phyloP scores from a whole-genome alignment of 2,888 invertebrate genomes.

The Synanthedon formicaeformis region DNA sequence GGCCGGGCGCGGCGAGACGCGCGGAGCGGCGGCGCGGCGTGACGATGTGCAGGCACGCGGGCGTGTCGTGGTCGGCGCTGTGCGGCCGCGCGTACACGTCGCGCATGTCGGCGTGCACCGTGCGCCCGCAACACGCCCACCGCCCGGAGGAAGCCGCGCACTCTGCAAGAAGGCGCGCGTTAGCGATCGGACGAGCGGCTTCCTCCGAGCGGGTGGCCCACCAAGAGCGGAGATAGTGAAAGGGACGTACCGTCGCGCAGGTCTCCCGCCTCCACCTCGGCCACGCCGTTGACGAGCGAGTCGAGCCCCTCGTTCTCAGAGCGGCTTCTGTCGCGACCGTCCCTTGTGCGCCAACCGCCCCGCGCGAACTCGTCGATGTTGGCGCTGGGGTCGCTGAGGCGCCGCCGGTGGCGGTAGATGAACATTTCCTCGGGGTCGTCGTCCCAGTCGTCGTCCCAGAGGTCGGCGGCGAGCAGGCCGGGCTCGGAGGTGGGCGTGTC shows the following conservation, averaged over 20 bases:
- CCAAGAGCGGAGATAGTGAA: not conserved
- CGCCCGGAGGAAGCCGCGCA: slow-evolving; percentile 22
- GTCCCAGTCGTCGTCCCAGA: slow-evolving; percentile 92
- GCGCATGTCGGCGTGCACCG: slow-evolving; percentile 48
- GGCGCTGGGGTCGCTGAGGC: slow-evolving; percentile 93
- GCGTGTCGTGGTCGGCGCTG: slow-evolving; percentile 30
- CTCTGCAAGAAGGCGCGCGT: slow-evolving; percentile 10
- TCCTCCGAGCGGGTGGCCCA: not conserved
- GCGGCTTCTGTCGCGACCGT: slow-evolving; percentile 78
- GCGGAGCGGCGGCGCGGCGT: slow-evolving; percentile 28
- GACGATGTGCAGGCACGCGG: slow-evolving; percentile 62
- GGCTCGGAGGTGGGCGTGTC: slow-evolving; percentile 96
- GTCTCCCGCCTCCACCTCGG: slow-evolving; percentile 95
- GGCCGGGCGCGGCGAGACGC: slow-evolving; percentile 28
- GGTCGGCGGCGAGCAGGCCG: slow-evolving; percentile 84
- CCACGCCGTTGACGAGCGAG: slow-evolving; percentile 83
- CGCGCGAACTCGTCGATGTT: slow-evolving; percentile 88
- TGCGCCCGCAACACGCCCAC: slow-evolving; percentile 7
- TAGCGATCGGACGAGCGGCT: not conserved
- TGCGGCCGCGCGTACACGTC: slow-evolving; percentile 69
- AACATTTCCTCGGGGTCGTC: slow-evolving; percentile 88
- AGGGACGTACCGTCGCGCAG: slow-evolving; percentile 81
- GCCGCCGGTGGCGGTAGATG: slow-evolving; percentile 83
- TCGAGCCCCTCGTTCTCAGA: slow-evolving; percentile 95
- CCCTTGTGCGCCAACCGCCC: slow-evolving; percentile 82